Conservation (phyloP, 2,797 vertebrate genomes). For the Gadopsis marmoratus region DNA sequence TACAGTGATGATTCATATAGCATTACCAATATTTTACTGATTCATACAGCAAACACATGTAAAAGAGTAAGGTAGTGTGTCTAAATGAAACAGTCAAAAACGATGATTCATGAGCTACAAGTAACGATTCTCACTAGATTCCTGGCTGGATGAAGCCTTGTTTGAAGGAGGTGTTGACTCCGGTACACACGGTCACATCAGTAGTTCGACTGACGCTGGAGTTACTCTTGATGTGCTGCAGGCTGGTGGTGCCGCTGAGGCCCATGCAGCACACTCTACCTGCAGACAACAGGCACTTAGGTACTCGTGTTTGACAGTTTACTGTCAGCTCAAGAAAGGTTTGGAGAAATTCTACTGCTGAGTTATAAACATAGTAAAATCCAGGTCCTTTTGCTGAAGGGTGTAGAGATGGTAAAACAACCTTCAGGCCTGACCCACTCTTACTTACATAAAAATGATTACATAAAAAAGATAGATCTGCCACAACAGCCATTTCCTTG, state of each 20-base stretch:
- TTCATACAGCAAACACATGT: background rate
- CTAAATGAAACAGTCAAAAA: background rate
- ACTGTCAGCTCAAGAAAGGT: background rate
- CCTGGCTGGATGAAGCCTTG: conserved; percentile 81
- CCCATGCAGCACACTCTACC: conserved; percentile 74
- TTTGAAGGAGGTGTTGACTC: conserved; percentile 74
- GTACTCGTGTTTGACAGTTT: background rate
- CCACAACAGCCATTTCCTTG: background rate
- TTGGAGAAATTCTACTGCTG: background rate
- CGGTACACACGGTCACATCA: conserved; percentile 77
- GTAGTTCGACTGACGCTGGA: conserved; percentile 76
- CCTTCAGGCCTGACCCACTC: background rate
- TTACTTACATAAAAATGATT: background rate
- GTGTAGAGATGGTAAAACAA: background rate
- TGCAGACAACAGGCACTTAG: conserved; percentile 40
- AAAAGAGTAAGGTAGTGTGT: background rate
- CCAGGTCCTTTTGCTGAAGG: background rate
- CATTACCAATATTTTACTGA: background rate
- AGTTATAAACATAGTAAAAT: background rate
- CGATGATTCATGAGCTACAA: background rate
- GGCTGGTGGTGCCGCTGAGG: conserved; percentile 76
- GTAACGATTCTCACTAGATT: conserved; percentile 79
- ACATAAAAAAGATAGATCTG: background rate
- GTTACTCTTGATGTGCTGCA: conserved; percentile 77
- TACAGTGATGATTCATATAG: background rate